phyloP scores from a whole-genome alignment of 2,797 vertebrate species.

The Orientallactaga sibirica region DNA sequence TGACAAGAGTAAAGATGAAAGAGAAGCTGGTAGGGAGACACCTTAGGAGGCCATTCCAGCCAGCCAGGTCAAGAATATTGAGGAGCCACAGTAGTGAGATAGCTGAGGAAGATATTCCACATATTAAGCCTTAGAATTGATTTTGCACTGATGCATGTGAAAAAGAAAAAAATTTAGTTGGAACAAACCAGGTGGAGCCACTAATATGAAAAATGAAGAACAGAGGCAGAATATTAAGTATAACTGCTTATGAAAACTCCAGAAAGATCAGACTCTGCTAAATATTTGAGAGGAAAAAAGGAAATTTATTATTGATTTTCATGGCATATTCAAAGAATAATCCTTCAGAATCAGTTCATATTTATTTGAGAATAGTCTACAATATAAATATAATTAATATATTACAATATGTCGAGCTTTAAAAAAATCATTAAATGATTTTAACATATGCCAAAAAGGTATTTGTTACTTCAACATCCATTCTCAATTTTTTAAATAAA shows the following conservation, averaged over 20 bases:
- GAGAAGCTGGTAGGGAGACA: not conserved
- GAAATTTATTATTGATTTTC: not conserved
- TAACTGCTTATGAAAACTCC: not conserved
- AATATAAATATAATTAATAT: not conserved
- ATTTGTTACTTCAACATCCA: constrained; percentile 21
- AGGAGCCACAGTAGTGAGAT: not conserved
- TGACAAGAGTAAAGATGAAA: not conserved
- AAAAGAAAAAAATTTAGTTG: not conserved
- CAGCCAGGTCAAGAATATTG: not conserved
- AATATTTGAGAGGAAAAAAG: constrained; percentile 10
- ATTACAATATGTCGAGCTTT: not conserved
- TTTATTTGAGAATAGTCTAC: constrained; percentile 23
- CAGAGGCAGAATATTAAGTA: not conserved
- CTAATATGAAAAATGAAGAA: not conserved
- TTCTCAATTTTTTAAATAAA: constrained; percentile 28
- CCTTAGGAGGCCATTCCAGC: not conserved
- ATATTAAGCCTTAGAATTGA: not conserved
- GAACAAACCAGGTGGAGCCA: not conserved
- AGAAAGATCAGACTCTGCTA: not conserved
- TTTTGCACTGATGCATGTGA: not conserved
- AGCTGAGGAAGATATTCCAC: not conserved
- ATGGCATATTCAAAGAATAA: not conserved
- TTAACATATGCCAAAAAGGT: not conserved
- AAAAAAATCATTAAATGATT: not conserved
- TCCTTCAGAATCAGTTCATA: not conserved